phyloP scores from a whole-genome alignment of 2,888 invertebrate species.

The Dusona sp. region DNA sequence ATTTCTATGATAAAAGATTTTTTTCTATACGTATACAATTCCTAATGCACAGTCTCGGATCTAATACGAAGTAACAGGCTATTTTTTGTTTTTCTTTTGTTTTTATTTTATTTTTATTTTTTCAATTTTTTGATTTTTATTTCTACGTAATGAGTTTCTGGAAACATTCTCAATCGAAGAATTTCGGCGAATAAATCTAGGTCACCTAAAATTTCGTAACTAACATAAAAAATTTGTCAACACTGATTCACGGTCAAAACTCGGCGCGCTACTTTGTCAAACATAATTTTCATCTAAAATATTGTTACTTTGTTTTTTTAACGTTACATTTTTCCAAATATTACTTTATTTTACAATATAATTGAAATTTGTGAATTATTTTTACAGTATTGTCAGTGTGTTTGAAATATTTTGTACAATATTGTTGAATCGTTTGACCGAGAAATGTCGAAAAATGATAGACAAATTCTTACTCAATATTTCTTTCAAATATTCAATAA shows the following conservation, averaged over 20 bases:
- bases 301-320: not conserved
- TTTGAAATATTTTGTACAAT: not conserved
- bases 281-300: constrained; percentile 16
- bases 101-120: constrained; percentile 2
- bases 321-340: not conserved
- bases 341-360: constrained; percentile 13
- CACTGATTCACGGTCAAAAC: not conserved
- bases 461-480: not conserved
- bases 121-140: not conserved
- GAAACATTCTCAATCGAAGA: constrained; percentile 26
- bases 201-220: not conserved
- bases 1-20: constrained; percentile 48
- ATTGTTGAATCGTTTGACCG: not conserved
- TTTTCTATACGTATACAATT: constrained; percentile 28
- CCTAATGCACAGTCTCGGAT: constrained; percentile 23
- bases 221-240: constrained; percentile 1
- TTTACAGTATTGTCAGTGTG: constrained; percentile 23
- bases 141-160: not conserved
- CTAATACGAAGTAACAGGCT: constrained; percentile 16
- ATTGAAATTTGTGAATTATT: not conserved
- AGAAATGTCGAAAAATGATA: not conserved
- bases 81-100: constrained; percentile 1
- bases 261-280: constrained; percentile 1
- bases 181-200: constrained; percentile 14
- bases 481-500: not conserved